Conservation (phyloP, 2,797 vertebrate species). For the Ctenopoma multispine region DNA sequence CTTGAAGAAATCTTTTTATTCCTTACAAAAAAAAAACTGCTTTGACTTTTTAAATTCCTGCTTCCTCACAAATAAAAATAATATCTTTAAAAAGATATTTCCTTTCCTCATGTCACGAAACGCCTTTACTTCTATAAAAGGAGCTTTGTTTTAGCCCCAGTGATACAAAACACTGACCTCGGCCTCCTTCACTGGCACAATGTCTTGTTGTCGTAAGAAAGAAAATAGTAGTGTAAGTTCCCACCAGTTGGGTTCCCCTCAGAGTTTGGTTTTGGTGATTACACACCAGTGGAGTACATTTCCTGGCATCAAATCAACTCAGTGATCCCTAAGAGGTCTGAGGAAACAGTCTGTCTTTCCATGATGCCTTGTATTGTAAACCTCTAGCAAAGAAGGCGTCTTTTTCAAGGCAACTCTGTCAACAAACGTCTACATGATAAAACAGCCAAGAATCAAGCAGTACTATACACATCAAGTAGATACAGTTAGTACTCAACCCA, state of each 20-base stretch:
- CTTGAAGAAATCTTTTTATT: slow-evolving; percentile 27
- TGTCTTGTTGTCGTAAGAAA: slow-evolving; percentile 13
- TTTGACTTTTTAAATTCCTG: neutral
- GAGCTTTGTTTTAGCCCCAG: slow-evolving; percentile 8
- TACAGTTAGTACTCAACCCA: neutral
- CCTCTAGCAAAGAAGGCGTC: slow-evolving; percentile 3
- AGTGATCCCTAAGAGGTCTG: slow-evolving; percentile 26
- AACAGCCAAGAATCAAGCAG: neutral
- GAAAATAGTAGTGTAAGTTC: slow-evolving; percentile 44
- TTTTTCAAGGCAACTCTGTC: slow-evolving; percentile 6
- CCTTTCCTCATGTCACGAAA: slow-evolving; percentile 1
- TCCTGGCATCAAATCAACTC: slow-evolving; percentile 52
- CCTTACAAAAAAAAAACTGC: neutral
- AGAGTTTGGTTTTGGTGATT: slow-evolving; percentile 31
- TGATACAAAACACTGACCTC: slow-evolving; percentile 11
- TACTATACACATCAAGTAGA: neutral
- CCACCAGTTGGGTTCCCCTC: slow-evolving; percentile 44
- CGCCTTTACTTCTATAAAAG: slow-evolving; percentile 26
- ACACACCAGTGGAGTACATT: slow-evolving; percentile 26
- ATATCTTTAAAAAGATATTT: too few relatives aligned
- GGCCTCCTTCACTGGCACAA: slow-evolving; percentile 8
- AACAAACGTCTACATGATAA: neutral
- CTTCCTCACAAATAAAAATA: slow-evolving; percentile 22
- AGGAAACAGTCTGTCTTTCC: slow-evolving; percentile 23
- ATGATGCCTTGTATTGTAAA: slow-evolving; percentile 21